A percentile compares a stretch with the other conserved stretches of the same genome.
These are phyloP conservation scores for Zaprionus africanus DNA, from an alignment of 1,140 invertebrate species.

Conservation along the genomic window DNA sequence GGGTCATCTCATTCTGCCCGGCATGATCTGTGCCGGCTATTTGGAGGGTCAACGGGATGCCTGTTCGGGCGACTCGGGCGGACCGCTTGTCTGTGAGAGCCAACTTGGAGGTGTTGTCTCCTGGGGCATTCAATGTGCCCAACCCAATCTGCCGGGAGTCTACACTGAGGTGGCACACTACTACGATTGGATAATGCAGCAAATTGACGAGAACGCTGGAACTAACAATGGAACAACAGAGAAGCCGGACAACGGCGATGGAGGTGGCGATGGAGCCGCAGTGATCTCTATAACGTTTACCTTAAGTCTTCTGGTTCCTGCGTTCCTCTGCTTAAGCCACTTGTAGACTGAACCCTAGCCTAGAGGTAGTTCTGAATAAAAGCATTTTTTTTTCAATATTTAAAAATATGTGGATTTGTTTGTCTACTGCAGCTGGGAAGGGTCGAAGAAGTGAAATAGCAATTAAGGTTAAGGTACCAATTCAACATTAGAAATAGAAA, in stretches of 20 bases:
- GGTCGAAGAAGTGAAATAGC: background rate
- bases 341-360: background rate
- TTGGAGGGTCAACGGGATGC: slow-evolving; percentile 69
- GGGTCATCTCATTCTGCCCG: slow-evolving; percentile 39
- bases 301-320: slow-evolving; percentile 44
- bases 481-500: background rate
- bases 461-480: background rate
- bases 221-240: background rate
- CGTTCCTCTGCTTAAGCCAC: slow-evolving; percentile 3
- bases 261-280: slow-evolving; percentile 40
- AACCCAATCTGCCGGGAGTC: slow-evolving; percentile 88
- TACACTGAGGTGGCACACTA: slow-evolving; percentile 88
- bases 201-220: slow-evolving; percentile 36
- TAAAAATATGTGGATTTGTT: background rate
- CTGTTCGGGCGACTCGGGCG: slow-evolving; percentile 86
- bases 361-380: background rate
- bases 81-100: slow-evolving; percentile 85
- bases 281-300: slow-evolving; percentile 31
- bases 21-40: slow-evolving; percentile 80
- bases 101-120: slow-evolving; percentile 88
- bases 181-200: slow-evolving; percentile 86
- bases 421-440: background rate
- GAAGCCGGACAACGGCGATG: slow-evolving; percentile 4
- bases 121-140: slow-evolving; percentile 89
- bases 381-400: background rate